phyloP scores from a whole-genome alignment of 2,888 invertebrate species.

The Xestia xanthographa region DNA sequence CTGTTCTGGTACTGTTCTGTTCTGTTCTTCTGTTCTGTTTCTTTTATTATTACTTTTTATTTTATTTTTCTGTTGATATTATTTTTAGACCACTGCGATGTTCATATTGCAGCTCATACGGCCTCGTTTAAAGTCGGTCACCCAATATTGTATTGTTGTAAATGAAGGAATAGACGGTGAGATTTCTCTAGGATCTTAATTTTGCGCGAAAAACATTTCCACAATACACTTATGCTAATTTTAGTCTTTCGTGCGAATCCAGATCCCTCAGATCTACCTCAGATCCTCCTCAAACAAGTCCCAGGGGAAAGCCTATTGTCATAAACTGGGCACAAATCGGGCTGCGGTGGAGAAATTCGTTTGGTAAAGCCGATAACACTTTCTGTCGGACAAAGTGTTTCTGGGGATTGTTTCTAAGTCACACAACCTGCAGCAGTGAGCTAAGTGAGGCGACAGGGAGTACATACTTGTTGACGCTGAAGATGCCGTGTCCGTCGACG shows the following conservation, averaged over 20 bases:
- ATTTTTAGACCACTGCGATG: not conserved
- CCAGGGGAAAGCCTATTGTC: not conserved
- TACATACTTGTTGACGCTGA: conserved; percentile 60
- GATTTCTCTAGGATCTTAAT: not conserved
- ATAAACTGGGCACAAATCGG: not conserved
- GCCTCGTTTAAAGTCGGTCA: not conserved
- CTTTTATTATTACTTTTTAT: too few species aligned
- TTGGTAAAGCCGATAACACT: not conserved
- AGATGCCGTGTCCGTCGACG: conserved; percentile 60
- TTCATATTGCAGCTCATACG: not conserved
- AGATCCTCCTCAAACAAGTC: not conserved
- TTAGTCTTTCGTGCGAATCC: not conserved
- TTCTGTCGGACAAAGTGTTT: not conserved
- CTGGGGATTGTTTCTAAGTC: not conserved
- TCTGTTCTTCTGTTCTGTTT: too few species aligned
- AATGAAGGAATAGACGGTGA: too few species aligned
- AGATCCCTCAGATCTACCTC: not conserved
- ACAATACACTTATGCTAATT: not conserved
- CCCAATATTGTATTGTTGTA: not conserved
- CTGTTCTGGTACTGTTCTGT: too few species aligned
- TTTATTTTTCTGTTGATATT: too few species aligned
- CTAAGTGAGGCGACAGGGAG: not conserved
- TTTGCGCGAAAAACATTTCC: not conserved
- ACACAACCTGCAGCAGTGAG: not conserved
- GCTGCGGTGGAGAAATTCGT: not conserved